Percentiles rank a stretch among this genome's conserved stretches.
phyloP scores from a whole-genome alignment of 1,140 invertebrate genomes.

The Lucilia cuprina region DNA sequence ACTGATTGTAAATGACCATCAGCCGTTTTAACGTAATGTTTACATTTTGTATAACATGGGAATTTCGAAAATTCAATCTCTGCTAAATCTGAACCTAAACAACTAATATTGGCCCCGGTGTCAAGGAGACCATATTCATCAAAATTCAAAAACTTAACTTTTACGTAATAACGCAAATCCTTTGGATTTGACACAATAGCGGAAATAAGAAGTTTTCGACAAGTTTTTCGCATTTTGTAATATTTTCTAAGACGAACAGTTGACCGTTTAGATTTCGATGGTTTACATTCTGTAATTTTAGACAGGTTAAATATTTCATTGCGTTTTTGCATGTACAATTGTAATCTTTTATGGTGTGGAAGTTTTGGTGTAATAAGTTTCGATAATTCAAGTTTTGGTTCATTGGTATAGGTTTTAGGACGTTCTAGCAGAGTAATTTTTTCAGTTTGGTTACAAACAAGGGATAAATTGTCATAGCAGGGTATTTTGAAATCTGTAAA shows the following conservation, averaged over 20 bases:
- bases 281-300: not conserved
- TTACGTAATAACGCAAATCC: slow-evolving; percentile 24
- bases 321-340: not conserved
- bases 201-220: not conserved
- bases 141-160: slow-evolving; percentile 25
- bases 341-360: not conserved
- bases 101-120: too few species aligned
- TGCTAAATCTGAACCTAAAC: slow-evolving; percentile 36
- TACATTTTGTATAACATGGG: not conserved
- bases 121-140: not conserved
- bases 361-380: not conserved
- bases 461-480: not conserved
- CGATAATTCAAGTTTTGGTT: not conserved
- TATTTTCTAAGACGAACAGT: slow-evolving; percentile 2
- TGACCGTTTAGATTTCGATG: not conserved
- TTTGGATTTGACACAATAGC: slow-evolving; percentile 17
- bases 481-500: not conserved
- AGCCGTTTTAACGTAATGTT: slow-evolving; percentile 25
- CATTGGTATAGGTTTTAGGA: too few species aligned
- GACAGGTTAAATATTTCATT: not conserved
- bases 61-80: slow-evolving; percentile 13
- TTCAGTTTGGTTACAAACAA: not conserved
- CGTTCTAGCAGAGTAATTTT: not conserved
- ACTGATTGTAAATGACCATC: not conserved
- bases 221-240: slow-evolving; percentile 26